Percentiles rank a stretch among this genome's conserved stretches.
Conservation (phyloP, 2,797 vertebrate genomes). For the Chaetodon trifasciatus region DNA sequence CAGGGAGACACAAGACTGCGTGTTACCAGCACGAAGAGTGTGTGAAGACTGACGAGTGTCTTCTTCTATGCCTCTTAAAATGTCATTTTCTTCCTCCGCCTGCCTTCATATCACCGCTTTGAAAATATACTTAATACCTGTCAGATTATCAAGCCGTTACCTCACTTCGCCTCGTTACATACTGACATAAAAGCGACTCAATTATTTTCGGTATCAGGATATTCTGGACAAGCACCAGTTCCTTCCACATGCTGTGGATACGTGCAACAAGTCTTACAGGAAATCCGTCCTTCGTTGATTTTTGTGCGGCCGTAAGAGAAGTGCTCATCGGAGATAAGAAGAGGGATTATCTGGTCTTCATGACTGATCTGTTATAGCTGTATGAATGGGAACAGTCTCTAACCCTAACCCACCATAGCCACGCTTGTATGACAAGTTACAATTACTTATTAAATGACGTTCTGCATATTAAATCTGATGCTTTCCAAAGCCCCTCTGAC, state of each 20-base stretch:
- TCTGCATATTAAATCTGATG: neutral
- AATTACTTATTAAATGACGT: neutral
- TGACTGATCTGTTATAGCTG: conserved; percentile 5
- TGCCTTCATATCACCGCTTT: conserved; percentile 26
- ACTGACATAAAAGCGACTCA: conserved; percentile 12
- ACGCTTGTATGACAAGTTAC: neutral
- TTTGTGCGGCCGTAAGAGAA: conserved; percentile 3
- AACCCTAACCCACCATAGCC: too few species aligned
- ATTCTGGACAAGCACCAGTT: conserved; percentile 10
- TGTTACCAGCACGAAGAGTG: neutral
- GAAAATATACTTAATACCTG: conserved; percentile 28
- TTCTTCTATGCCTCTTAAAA: conserved; percentile 34
- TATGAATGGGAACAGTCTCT: conserved; percentile 10
- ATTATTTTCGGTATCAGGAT: conserved; percentile 38
- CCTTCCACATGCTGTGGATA: neutral
- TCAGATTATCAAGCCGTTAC: conserved; percentile 41
- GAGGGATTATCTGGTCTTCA: conserved; percentile 16
- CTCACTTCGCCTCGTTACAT: conserved; percentile 8
- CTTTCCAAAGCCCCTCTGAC: neutral
- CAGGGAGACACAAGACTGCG: neutral
- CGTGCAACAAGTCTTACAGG: conserved; percentile 24
- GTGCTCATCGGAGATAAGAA: conserved; percentile 14
- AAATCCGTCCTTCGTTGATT: conserved; percentile 33
- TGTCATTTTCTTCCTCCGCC: conserved; percentile 34
- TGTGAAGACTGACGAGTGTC: conserved; percentile 32